Evolutionary conservation across 2,113 vertebrate species (phyloP), one percentile per base, ranked within the genome.

Genomic region (Pongo abelii): DNA sequence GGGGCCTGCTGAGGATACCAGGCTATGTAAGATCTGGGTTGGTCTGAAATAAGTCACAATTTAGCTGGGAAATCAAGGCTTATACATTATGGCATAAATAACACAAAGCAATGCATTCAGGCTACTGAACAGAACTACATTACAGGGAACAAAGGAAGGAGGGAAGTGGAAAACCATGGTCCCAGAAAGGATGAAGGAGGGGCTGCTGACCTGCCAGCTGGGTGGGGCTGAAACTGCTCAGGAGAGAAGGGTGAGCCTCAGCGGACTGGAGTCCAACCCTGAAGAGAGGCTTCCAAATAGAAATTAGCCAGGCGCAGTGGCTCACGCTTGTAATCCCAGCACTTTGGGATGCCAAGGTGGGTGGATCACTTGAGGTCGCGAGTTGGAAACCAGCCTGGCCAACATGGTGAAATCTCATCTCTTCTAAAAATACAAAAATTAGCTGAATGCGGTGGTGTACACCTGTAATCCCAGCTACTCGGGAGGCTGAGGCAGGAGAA

Each of bases 21-120:
- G 38, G 57, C 74, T 32, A 2, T 0, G 4, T 8, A 20, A 38
- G 13, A 16, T 2, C 16, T 11, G 35, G 32, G 59, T 23, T 22
- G 11, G 7, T 50, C 18, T 70, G 81, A 72, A 59, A 9, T 4
- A 11, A 8, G 8, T 48, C 75, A n/a, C 13, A 5, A 9, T 72
- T 50, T 46, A 48, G 61, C 6, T 17, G 14, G 35, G 72, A 79
- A 75, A 30, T 69, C 38, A 6, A 55, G 43, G 52, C 40, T 70
- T 69, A 10, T 1, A 22, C 14, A 0, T 25, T 5, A 46, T 5
- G 67, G 46, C 22, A n/a, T 27, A 70, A 92, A 48, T 38, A 43
- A 84, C 6, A 78, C 22, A 13, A 18, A 50, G 23, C 50, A 43
- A 57, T 67, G 22, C 32, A 46, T 6, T 16, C 0, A 2, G 5